Base-by-base conservation (phyloP, 2,888 invertebrate genomes). In the Conchocele bisecta region DNA sequence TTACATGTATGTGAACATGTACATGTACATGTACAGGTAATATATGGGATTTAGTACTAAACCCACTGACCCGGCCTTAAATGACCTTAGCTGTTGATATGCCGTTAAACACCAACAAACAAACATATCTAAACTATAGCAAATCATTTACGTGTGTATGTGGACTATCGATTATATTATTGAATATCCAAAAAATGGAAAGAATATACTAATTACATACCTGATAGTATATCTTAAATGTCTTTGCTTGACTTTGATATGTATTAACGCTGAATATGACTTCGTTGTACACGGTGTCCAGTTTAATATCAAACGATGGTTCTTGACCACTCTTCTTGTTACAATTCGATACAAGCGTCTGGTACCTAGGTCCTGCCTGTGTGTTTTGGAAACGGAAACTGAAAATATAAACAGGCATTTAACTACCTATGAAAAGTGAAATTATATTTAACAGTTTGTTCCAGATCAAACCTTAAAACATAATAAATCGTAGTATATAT, bases 221-320 rank as follows among this genome's bases (percentile, higher is more conserved):
- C 66, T 63, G 57, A 22, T 66, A 76, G 20, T 57, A 68, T 24
- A 73, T 57, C 46, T 72, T 69, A 29, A 76, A 72, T 41, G 33
- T 39, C 20, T 72, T 72, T n/a, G 51, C 4, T 11, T 51, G 15
- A 15, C 66, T 56, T 17, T 67, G 35, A 26, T 61, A 58, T n/a
- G 77, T 71, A 24, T 74, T 58, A 6, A 77, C 67, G 20, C 60
- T 71, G 50, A 77, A 71, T 6, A 77, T 54, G 20, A 77, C 77
- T 35, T 77, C 77, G 31, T 71, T 63, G 51, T 65, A 77, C 17
- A 53, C 7, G 3, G 77, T 77, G 33, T 77, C 77, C 7, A 77
- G 24, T 0, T 67, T 57, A n/a, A 77, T 68, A 4, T 71, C 70
- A 7, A 77, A 37, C 0, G 77, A 71, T n/a, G 77, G 71, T 35